phyloP scores from a whole-genome alignment of 2,797 vertebrate species.

The Scolopax bukidnonensis region DNA sequence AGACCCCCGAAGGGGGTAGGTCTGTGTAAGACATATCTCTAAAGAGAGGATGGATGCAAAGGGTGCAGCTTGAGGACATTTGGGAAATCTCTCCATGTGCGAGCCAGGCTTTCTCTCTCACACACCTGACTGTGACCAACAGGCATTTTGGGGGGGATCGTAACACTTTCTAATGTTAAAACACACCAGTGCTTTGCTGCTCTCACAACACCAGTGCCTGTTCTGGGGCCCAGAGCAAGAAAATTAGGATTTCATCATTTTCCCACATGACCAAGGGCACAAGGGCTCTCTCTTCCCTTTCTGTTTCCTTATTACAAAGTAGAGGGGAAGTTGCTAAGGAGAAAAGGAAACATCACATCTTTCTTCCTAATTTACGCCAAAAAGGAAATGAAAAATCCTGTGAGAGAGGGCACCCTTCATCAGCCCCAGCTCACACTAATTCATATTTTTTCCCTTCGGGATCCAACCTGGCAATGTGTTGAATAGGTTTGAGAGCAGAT shows the following conservation, averaged over 20 bases:
- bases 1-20: background rate
- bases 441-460: background rate
- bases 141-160: background rate
- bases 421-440: background rate
- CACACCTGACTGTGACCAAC: background rate
- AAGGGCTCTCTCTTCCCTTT: background rate
- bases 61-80: background rate
- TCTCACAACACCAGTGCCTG: background rate
- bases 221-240: background rate
- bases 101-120: background rate
- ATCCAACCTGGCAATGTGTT: background rate
- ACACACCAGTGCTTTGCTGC: background rate
- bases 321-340: background rate
- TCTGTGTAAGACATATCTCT: background rate
- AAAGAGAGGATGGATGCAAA: background rate
- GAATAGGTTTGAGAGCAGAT: background rate
- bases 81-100: background rate
- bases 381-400: background rate
- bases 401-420: background rate
- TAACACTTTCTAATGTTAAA: background rate
- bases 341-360: background rate
- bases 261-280: background rate
- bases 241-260: background rate
- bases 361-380: background rate
- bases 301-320: background rate